Evolutionary conservation across 1,140 invertebrate species (phyloP).

Genomic region (Drosophila setifemur): DNA sequence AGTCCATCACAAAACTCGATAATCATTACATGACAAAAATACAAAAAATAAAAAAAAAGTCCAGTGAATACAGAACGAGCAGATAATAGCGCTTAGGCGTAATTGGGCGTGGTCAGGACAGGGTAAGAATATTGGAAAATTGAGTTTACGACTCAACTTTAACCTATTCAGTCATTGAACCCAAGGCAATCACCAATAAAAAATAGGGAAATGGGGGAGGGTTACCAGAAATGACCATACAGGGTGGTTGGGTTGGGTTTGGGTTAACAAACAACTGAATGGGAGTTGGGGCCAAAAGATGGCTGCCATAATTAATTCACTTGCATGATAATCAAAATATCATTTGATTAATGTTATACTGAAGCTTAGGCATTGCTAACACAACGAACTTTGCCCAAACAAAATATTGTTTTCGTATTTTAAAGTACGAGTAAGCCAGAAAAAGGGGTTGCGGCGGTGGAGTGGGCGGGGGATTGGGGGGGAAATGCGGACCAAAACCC

Average conservation of each 20-base stretch:
- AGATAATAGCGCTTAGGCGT: constrained; percentile 8
- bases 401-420: constrained; percentile 39
- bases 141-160: constrained; percentile 19
- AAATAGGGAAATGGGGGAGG: constrained; percentile 15
- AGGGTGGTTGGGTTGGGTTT: too few relatives aligned
- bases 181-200: constrained; percentile 63
- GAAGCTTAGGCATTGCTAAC: constrained; percentile 42
- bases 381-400: constrained; percentile 35
- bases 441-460: constrained; percentile 10
- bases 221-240: constrained; percentile 6
- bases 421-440: constrained; percentile 20
- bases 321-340: constrained; percentile 77
- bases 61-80: too few relatives aligned
- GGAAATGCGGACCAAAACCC: constrained; percentile 17
- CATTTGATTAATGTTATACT: constrained; percentile 66
- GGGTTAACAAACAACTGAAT: neutral
- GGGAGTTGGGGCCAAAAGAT: neutral
- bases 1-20: constrained; percentile 3
- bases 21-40: constrained; percentile 3
- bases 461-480: neutral
- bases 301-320: constrained; percentile 70
- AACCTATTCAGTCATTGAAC: constrained; percentile 26
- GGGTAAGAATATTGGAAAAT: neutral
- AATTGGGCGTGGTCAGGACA: constrained; percentile 13
- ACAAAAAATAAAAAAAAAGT: constrained; percentile 1